Evolutionary conservation across 2,888 invertebrate genomes (phyloP).

Genomic region (Automeris io): DNA sequence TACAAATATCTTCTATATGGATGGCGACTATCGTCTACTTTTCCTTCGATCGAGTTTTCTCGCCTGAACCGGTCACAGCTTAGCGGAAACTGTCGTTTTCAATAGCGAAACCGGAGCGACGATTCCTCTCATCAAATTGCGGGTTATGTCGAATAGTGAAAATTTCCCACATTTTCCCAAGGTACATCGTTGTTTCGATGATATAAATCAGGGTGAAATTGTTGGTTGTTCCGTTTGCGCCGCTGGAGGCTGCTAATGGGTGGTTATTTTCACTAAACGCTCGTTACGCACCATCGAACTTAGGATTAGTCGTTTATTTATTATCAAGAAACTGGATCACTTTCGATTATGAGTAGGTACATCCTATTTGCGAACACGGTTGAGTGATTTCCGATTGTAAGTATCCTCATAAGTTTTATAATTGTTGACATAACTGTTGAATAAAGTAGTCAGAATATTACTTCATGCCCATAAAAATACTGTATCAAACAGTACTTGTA

Average conservation of each 20-base stretch:
- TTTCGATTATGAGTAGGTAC: slow-evolving; percentile 17
- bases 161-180: slow-evolving; percentile 75
- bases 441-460: no score
- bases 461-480: no score
- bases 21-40: slow-evolving; percentile 50
- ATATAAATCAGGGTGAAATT: slow-evolving; percentile 75
- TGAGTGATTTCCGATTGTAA: slow-evolving; percentile 9
- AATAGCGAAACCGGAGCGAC: slow-evolving; percentile 58
- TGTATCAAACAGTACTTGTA: no score
- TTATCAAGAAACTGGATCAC: slow-evolving; percentile 14
- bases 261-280: slow-evolving; percentile 69
- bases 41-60: slow-evolving; percentile 71
- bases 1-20: slow-evolving; percentile 24
- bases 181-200: slow-evolving; percentile 50
- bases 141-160: slow-evolving; percentile 60
- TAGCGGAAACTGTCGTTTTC: slow-evolving; percentile 73
- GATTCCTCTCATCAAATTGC: slow-evolving; percentile 73
- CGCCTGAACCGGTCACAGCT: slow-evolving; percentile 55
- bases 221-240: slow-evolving; percentile 42
- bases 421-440: no score
- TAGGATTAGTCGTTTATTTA: slow-evolving; percentile 19
- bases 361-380: slow-evolving; percentile 11
- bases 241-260: slow-evolving; percentile 65
- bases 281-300: slow-evolving; percentile 58
- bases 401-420: no score